Evolutionary conservation across 2,797 vertebrate species (phyloP).

Genomic region (Schizopygopsis pylzovi): DNA sequence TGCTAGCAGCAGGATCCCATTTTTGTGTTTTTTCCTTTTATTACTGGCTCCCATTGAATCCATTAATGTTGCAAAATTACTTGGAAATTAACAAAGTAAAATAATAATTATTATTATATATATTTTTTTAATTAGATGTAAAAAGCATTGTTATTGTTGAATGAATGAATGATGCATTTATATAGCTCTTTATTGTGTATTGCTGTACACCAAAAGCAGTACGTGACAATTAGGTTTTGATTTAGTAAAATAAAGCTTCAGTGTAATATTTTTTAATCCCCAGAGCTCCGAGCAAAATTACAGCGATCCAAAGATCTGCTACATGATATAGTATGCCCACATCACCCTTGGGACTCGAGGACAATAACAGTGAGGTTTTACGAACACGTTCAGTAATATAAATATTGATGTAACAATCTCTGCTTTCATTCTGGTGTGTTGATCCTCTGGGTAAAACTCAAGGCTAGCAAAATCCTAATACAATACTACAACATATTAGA

Average conservation of each 20-base stretch:
- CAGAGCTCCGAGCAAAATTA: slow-evolving; percentile 48
- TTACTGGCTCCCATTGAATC: not conserved
- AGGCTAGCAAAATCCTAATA: slow-evolving; percentile 49
- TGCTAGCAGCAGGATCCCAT: not conserved
- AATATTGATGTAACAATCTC: slow-evolving; percentile 57
- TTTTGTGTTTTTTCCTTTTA: not conserved
- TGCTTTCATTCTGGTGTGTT: slow-evolving; percentile 46
- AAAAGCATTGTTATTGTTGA: not conserved
- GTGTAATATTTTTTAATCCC: slow-evolving; percentile 53
- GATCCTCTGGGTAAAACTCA: slow-evolving; percentile 53
- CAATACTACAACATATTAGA: slow-evolving; percentile 57
- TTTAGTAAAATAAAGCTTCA: slow-evolving; percentile 43
- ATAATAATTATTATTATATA: not conserved
- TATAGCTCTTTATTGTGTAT: too few relatives aligned
- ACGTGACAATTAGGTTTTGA: slow-evolving; percentile 21
- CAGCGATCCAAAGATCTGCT: not conserved
- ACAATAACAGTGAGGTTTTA: slow-evolving; percentile 53
- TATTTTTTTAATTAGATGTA: not conserved
- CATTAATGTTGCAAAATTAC: not conserved
- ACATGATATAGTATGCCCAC: not conserved
- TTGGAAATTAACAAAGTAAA: not conserved
- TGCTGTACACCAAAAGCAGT: not conserved
- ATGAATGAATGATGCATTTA: too few relatives aligned
- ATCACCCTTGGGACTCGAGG: slow-evolving; percentile 45
- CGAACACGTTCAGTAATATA: slow-evolving; percentile 54